phyloP scores from a whole-genome alignment of 2,113 vertebrate genomes.

The Osmerus eperlanus region DNA sequence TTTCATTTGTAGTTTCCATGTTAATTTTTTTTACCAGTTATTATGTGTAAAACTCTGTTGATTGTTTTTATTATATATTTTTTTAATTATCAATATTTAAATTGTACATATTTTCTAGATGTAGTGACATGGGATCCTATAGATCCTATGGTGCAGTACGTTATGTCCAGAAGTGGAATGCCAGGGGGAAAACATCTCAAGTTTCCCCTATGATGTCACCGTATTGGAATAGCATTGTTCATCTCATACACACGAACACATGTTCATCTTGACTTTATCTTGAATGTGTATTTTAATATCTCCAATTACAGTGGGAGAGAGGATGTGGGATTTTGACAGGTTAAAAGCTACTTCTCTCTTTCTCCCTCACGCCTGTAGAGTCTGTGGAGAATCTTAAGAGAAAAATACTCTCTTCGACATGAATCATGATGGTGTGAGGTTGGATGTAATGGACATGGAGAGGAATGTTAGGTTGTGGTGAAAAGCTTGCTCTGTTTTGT shows the following conservation, averaged over 20 bases:
- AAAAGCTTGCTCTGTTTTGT: slow-evolving; percentile 52
- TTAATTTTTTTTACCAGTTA: no score
- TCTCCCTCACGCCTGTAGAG: not conserved
- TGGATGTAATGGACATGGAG: slow-evolving; percentile 49
- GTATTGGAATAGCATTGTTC: slow-evolving; percentile 4
- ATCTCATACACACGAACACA: slow-evolving; percentile 4
- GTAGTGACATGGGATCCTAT: no score
- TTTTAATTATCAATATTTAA: no score
- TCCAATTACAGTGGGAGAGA: slow-evolving; percentile 42
- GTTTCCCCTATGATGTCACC: slow-evolving; percentile 1
- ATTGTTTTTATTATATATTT: no score
- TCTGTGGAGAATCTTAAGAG: slow-evolving; percentile 9
- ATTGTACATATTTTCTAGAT: no score
- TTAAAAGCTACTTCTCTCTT: slow-evolving; percentile 38
- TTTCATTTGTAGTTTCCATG: no score
- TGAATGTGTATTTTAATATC: slow-evolving; percentile 29
- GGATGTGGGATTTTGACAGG: slow-evolving; percentile 50
- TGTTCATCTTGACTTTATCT: slow-evolving; percentile 27
- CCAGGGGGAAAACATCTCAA: slow-evolving; percentile 1
- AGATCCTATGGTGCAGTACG: not conserved
- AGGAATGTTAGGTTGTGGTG: slow-evolving; percentile 58
- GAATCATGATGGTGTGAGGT: slow-evolving; percentile 32
- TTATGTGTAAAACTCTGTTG: no score
- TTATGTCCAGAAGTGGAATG: not conserved
- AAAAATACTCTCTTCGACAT: slow-evolving; percentile 40